Evolutionary conservation across 1,140 invertebrate genomes (phyloP), one percentile per base, ranked within the genome.

Genomic region (Cotesia vestalis): DNA sequence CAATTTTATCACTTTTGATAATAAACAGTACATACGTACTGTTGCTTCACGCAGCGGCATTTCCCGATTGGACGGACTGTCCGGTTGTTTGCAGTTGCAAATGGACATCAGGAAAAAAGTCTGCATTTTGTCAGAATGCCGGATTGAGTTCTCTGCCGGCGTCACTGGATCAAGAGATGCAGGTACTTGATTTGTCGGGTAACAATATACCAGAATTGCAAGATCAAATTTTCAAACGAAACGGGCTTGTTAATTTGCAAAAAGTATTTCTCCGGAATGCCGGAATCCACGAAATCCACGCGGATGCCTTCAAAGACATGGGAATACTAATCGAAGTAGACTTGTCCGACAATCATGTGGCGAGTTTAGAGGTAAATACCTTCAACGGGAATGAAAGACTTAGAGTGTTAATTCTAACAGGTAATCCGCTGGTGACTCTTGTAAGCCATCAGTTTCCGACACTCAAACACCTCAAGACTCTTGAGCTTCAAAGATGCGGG

Each of bases 101-200:
- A 86, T 96, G 95, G 95, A 92, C 92, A 12, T 93, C 92, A 12
- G 94, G 94, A 35, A 96, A 96, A 84, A 95, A 95, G 79, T 94
- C 94, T 2, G 95, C 94, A 36, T 87, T 94, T 35, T 96, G 95
- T 85, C 90, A 91, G 68, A 91, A 92, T 70, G 91, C 92, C 34
- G 91, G 92, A 66, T 90, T 95, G 66, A 91, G 93, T 75, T 89
- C 91, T 69, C 88, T 95, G 34, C 94, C 94, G 17, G 89, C 89
- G 12, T 88, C 88, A 1, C 88, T 96, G 72, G 93, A 94, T 79
- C 90, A 92, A 0, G 94, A 95, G 73, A 93, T 96, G 78, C 95
- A 96, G 86, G 94, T 96, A 17, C 88, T 97, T 57, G 93, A 96
- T 79, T 85, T 97, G 3, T 92, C 92, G 53, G 91, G 92, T 36